These are phyloP conservation scores for Rhincodon typus DNA, from an alignment of 2,797 vertebrate species.

Conservation along the genomic window DNA sequence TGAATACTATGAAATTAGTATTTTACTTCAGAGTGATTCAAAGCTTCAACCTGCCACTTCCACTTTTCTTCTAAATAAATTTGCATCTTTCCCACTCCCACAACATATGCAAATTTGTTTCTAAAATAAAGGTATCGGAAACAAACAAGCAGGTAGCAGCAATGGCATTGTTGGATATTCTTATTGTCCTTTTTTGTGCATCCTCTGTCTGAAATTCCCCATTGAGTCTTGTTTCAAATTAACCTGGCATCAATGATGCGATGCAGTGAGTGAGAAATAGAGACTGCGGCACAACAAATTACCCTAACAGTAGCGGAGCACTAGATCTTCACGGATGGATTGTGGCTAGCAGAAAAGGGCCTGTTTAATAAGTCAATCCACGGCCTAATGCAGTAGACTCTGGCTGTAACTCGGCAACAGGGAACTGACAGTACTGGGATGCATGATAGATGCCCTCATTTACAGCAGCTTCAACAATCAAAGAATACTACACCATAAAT, in stretches of 20 bases:
- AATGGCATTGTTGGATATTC: not conserved
- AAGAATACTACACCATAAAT: not conserved
- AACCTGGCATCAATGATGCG: too few species aligned
- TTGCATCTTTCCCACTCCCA: not conserved
- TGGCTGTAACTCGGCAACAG: not conserved
- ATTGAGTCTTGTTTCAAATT: not conserved
- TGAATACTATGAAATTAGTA: not conserved
- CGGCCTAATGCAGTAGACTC: conserved; percentile 4
- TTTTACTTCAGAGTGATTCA: not conserved
- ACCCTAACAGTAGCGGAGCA: not conserved
- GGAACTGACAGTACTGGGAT: not conserved
- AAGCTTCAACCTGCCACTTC: not conserved
- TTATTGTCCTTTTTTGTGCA: not conserved
- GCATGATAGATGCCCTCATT: not conserved
- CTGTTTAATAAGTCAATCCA: conserved; percentile 35
- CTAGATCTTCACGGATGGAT: not conserved
- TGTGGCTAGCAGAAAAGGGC: not conserved
- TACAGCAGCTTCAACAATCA: conserved; percentile 27
- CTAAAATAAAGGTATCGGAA: not conserved
- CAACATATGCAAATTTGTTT: not conserved
- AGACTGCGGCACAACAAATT: not conserved
- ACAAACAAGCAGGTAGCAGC: not conserved
- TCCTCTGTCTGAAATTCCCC: not conserved
- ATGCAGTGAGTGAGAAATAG: not conserved
- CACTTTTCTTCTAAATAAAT: not conserved